Evolutionary conservation across 2,888 invertebrate species (phyloP).

Genomic region (Trichacis sp.): DNA sequence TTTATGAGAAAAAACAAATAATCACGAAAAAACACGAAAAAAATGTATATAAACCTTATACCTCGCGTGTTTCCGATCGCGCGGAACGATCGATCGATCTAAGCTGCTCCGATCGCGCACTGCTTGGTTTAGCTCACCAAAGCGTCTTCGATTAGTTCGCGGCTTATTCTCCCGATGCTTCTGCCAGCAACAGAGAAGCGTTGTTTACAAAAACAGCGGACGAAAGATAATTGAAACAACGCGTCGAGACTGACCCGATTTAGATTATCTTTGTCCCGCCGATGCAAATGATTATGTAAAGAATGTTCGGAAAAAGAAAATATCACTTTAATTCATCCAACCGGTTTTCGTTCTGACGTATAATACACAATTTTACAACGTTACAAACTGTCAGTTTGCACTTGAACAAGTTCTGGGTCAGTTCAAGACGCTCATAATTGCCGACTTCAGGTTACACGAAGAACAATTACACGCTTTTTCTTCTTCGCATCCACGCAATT

Average conservation of each 20-base stretch:
- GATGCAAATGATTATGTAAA: slow-evolving; percentile 41
- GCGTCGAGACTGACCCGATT: slow-evolving; percentile 40
- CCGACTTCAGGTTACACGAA: not conserved
- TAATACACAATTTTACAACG: slow-evolving; percentile 1
- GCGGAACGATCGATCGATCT: not conserved
- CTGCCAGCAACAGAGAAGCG: slow-evolving; percentile 16
- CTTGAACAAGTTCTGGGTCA: slow-evolving; percentile 24
- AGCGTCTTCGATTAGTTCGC: slow-evolving; percentile 18
- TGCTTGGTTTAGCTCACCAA: not conserved
- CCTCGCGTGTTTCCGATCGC: not conserved
- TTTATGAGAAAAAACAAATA: too few relatives aligned
- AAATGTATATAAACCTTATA: too few relatives aligned
- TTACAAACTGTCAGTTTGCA: not conserved
- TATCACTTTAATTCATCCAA: too few relatives aligned
- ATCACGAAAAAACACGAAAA: too few relatives aligned
- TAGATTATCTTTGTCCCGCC: slow-evolving; percentile 36
- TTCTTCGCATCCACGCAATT: too few relatives aligned
- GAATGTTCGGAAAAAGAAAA: slow-evolving; percentile 21
- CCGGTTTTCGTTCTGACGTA: slow-evolving; percentile 28
- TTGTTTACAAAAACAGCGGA: slow-evolving; percentile 31
- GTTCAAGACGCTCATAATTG: slow-evolving; percentile 9
- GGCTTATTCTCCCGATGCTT: slow-evolving; percentile 35
- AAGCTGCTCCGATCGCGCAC: too few relatives aligned
- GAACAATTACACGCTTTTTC: too few relatives aligned
- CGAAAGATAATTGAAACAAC: slow-evolving; percentile 41